Evolutionary conservation across 2,888 invertebrate genomes (phyloP).

Genomic region (Caenorhabditis sp.): DNA sequence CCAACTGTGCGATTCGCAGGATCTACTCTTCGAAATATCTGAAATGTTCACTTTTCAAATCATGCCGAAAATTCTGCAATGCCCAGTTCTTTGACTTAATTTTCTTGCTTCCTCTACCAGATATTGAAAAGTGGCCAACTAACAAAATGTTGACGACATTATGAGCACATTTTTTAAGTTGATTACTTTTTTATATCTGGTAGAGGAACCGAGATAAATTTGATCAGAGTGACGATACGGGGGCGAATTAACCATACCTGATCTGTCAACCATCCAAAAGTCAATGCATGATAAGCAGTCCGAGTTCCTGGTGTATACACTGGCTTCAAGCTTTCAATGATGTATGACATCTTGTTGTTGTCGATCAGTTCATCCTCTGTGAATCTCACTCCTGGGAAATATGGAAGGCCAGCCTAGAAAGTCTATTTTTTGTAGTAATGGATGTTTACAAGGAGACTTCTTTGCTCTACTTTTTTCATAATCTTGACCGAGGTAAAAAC

Average conservation of each 20-base stretch:
- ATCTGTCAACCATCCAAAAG: slow-evolving; percentile 83
- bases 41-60: background rate
- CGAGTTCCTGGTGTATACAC: slow-evolving; percentile 82
- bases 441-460: no score
- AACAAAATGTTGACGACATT: background rate
- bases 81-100: background rate
- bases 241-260: slow-evolving; percentile 54
- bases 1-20: slow-evolving; percentile 82
- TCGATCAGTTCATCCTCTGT: slow-evolving; percentile 78
- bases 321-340: slow-evolving; percentile 82
- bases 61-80: no score
- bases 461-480: no score
- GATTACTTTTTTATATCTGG: no score
- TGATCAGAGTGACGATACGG: no score
- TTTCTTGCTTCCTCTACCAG: no score
- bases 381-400: slow-evolving; percentile 77
- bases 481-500: no score
- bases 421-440: background rate
- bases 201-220: no score
- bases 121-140: no score
- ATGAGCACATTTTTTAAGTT: no score
- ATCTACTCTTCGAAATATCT: slow-evolving; percentile 82
- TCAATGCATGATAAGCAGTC: slow-evolving; percentile 84
- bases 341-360: slow-evolving; percentile 78
- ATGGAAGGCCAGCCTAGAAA: slow-evolving; percentile 83